These are phyloP conservation scores for Drosophila pectinifera DNA, from an alignment of 1,140 invertebrate genomes.

Conservation along the genomic window DNA sequence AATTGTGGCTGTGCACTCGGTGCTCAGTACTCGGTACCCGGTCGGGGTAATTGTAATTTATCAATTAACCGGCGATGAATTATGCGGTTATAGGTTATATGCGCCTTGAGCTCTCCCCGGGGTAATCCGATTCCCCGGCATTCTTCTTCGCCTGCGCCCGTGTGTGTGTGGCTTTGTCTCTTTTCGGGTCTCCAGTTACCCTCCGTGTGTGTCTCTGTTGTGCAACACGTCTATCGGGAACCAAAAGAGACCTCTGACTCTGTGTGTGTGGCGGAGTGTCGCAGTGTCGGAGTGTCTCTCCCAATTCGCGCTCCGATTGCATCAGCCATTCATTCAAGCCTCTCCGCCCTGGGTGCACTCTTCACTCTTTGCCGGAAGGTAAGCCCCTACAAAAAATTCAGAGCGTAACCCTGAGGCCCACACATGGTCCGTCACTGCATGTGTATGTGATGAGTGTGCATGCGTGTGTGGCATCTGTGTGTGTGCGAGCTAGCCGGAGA, in stretches of 20 bases:
- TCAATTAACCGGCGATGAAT: constrained; percentile 57
- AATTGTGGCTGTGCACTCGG: constrained; percentile 1
- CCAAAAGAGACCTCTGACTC: constrained; percentile 32
- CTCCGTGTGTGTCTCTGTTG: constrained; percentile 37
- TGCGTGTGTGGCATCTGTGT: no score
- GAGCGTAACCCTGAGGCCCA: constrained; percentile 59
- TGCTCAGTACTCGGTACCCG: no score
- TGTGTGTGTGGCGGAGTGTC: constrained; percentile 20
- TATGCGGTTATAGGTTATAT: constrained; percentile 36
- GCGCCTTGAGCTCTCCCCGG: constrained; percentile 18
- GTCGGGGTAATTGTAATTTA: constrained; percentile 57
- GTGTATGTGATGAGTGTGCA: not conserved
- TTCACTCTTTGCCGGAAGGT: constrained; percentile 33
- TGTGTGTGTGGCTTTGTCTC: no score
- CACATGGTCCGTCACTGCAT: not conserved
- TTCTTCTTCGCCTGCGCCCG: constrained; percentile 45
- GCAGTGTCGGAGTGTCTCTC: constrained; percentile 48
- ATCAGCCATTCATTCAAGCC: constrained; percentile 73
- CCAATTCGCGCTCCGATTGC: constrained; percentile 66
- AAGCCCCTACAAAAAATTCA: constrained; percentile 10
- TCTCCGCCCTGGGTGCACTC: constrained; percentile 33
- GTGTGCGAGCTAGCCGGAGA: constrained; percentile 3
- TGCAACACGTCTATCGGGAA: constrained; percentile 53
- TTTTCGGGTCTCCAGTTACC: constrained; percentile 57
- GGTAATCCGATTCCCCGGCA: constrained; percentile 59